Conservation (phyloP, 2,113 vertebrate species). For the Hippocampus mohnikei region DNA sequence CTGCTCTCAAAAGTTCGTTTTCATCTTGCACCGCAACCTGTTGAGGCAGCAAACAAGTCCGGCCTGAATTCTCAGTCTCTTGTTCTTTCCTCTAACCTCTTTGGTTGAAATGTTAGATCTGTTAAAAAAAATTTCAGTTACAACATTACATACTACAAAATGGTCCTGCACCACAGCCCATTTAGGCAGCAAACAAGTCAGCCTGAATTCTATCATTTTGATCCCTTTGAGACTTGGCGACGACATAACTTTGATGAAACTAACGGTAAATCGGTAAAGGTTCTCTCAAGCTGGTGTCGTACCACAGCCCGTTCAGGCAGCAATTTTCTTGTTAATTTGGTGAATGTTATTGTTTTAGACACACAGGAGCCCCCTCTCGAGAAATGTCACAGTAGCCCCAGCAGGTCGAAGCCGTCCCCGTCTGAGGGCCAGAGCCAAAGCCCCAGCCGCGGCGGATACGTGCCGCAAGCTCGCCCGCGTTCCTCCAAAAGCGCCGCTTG, state of each 20-base stretch:
- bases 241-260: background rate
- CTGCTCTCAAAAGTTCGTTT: too few relatives aligned
- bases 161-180: background rate
- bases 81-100: background rate
- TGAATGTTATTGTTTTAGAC: constrained; percentile 83
- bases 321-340: constrained; percentile 60
- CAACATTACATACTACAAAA: background rate
- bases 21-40: background rate
- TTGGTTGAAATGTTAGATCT: background rate
- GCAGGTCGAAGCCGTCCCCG: constrained; percentile 89
- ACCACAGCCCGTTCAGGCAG: background rate
- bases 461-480: constrained; percentile 83
- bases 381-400: constrained; percentile 97
- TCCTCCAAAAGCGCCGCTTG: constrained; percentile 91
- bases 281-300: background rate
- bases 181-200: background rate
- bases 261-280: background rate
- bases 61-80: background rate
- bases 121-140: background rate
- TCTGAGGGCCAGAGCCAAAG: constrained; percentile 83
- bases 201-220: background rate
- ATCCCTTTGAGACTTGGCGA: background rate
- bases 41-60: background rate
- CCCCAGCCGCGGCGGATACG: constrained; percentile 70
- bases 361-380: constrained; percentile 94